Conservation (phyloP, 2,888 invertebrate genomes). For the Notodonta dromedarius region DNA sequence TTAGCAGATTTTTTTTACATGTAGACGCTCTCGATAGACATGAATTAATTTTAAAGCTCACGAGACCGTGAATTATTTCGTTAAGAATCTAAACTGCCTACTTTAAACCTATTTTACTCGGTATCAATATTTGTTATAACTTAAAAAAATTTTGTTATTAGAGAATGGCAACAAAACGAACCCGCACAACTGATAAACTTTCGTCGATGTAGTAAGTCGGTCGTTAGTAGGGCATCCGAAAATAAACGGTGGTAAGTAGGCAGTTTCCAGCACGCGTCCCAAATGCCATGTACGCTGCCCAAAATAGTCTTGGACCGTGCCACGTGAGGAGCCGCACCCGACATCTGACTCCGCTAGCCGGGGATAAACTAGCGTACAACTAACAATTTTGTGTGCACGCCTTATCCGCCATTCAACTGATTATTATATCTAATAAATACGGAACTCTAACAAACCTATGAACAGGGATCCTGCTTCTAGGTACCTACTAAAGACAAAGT, state of each 20-base stretch:
- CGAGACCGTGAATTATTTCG: conserved; percentile 58
- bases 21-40: conserved; percentile 48
- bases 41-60: conserved; percentile 59
- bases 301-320: conserved; percentile 68
- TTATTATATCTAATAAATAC: no score
- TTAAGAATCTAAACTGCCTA: conserved; percentile 10
- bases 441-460: neutral
- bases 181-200: conserved; percentile 22
- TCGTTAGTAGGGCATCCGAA: conserved; percentile 74
- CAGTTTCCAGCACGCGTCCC: conserved; percentile 77
- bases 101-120: neutral
- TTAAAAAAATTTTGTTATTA: neutral
- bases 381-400: neutral
- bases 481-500: neutral
- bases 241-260: conserved; percentile 71
- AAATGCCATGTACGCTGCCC: conserved; percentile 73
- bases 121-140: neutral
- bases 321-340: conserved; percentile 51
- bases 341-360: conserved; percentile 57
- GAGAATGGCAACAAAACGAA: neutral
- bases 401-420: no score
- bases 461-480: neutral
- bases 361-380: conserved; percentile 9
- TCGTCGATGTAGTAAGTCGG: conserved; percentile 53
- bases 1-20: conserved; percentile 57